Conservation (phyloP, 2,888 invertebrate genomes). For the Acanthococcus lagerstroemiae region DNA sequence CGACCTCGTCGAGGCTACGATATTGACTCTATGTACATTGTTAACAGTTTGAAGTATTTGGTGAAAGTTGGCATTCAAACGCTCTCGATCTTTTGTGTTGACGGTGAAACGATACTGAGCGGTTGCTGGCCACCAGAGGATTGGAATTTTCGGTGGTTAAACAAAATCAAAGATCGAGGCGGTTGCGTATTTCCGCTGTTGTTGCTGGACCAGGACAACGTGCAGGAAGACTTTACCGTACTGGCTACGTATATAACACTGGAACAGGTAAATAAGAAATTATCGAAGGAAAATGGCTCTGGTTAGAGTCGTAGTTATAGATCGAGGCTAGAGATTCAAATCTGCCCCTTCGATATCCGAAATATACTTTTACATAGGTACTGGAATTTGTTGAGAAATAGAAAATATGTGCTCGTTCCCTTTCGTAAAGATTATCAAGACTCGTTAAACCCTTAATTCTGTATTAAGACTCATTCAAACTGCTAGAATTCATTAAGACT, state of each 20-base stretch:
- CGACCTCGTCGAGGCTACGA: neutral
- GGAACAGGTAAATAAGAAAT: constrained; percentile 12
- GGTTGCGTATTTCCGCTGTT: constrained; percentile 14
- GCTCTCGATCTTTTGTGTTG: constrained; percentile 11
- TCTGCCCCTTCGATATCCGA: no score
- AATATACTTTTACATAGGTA: no score
- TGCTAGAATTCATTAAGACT: no score
- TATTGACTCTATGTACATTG: neutral
- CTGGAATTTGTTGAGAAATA: no score
- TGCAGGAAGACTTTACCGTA: constrained; percentile 19
- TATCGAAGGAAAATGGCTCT: no score
- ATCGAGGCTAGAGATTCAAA: no score
- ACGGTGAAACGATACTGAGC: constrained; percentile 4
- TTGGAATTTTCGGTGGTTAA: constrained; percentile 25
- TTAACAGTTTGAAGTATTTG: constrained; percentile 6
- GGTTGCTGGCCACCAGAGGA: constrained; percentile 17
- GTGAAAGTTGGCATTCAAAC: constrained; percentile 22
- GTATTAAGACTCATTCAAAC: no score
- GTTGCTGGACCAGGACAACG: constrained; percentile 9
- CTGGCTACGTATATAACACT: constrained; percentile 10
- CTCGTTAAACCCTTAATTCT: no score
- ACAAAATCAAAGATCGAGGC: constrained; percentile 9
- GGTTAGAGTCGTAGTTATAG: no score
- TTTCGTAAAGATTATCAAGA: no score
- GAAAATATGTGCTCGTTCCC: no score